Base-by-base conservation (phyloP, 2,888 invertebrate genomes). In the Amiota communis region DNA sequence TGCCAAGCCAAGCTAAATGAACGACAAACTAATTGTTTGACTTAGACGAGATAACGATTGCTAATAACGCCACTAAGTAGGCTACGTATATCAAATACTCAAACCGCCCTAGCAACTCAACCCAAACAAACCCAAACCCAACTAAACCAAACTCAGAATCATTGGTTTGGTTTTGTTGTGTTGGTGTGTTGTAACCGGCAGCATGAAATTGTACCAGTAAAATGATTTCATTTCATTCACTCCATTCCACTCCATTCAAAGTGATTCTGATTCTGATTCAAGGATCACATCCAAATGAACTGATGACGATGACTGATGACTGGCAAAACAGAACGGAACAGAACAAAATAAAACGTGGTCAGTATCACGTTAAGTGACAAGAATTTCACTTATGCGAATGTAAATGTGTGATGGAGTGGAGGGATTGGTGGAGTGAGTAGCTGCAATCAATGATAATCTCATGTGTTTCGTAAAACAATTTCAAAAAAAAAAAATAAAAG, bases 361-460 rank as follows among this genome's bases (percentile, higher is more conserved):
- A 36, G 36, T 36, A 36, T 36, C 36, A 36, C 8, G 36, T 36
- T 36, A 36, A 36, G 36, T 36, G 36, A 6, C 36, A 6, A 36
- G 36, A 36, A 36, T 36, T 36, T 36, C 36, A 36, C 6, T 36
- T 36, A 36, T 36, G 36, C 36, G 4, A 36, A 36, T 36, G 36
- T 36, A 6, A 36, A 36, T 36, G 36, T 6, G 36, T 4, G 1
- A 36, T 4, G 36, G 36, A 36, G 2, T 6, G 36, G 36, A 36
- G 36, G 8, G 8, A 36, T 36, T 2, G 36, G 36, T 36, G 36
- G 36, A 36, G 36, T 36, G 36, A 6, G 36, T 53, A n/a, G 12
- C 53, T 53, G 53, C 53, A 53, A 53, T 53, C 53, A 53, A 53
- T 53, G 53, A 53, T 53, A 53, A 53, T 53, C 53, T n/a, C n/a